Conservation (phyloP, 2,797 vertebrate genomes). For the Coregonus ussuriensis region DNA sequence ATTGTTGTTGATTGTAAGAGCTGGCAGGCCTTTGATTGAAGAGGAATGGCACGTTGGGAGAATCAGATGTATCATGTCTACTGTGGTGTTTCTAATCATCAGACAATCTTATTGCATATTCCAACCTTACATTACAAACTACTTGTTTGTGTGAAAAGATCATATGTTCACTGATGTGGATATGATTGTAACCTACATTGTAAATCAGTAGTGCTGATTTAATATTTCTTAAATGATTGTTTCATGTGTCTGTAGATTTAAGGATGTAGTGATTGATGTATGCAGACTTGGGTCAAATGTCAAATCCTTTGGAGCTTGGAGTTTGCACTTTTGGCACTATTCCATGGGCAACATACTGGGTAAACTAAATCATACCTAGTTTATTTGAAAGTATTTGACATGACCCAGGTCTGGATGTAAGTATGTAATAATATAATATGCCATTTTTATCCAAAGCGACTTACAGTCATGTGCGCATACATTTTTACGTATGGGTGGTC, state of each 20-base stretch:
- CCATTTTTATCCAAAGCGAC: no score
- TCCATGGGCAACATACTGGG: no score
- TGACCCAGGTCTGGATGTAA: not conserved
- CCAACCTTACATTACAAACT: not conserved
- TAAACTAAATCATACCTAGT: not conserved
- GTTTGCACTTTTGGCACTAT: no score
- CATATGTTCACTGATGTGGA: not conserved
- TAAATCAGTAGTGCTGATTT: not conserved
- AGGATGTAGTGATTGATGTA: not conserved
- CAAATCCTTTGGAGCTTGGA: not conserved
- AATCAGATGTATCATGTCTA: constrained; percentile 54
- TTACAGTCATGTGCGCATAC: no score
- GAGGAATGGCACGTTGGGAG: constrained; percentile 70
- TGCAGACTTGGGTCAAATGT: not conserved
- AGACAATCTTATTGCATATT: not conserved
- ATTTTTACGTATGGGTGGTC: no score
- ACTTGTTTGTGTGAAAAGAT: not conserved
- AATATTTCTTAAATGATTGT: no score
- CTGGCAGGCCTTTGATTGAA: constrained; percentile 76
- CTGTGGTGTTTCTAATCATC: not conserved
- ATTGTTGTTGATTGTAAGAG: constrained; percentile 78
- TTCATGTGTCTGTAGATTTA: no score
- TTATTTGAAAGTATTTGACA: not conserved
- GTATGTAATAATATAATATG: not conserved
- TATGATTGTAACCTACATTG: not conserved